These are phyloP conservation scores for Chironomus tepperi DNA, from an alignment of 1,140 invertebrate genomes.

Conservation along the genomic window DNA sequence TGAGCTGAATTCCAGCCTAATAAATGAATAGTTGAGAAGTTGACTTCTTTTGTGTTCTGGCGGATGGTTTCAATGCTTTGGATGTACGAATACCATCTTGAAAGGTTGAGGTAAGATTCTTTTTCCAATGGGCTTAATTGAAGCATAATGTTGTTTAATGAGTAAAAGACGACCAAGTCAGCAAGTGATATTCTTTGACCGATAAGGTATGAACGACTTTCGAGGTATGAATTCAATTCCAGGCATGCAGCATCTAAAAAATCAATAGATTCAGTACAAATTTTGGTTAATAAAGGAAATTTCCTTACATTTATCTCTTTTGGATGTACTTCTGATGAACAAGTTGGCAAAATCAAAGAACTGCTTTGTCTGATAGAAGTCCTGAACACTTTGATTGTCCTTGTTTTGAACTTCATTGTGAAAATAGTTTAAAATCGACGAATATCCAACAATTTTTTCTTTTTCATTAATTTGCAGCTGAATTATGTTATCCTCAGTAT, in stretches of 20 bases:
- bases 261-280: background rate
- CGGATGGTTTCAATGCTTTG: conserved; percentile 50
- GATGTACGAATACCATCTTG: conserved; percentile 57
- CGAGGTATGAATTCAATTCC: conserved; percentile 46
- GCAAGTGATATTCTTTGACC: conserved; percentile 48
- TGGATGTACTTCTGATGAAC: background rate
- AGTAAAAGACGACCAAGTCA: conserved; percentile 49
- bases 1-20: conserved; percentile 40
- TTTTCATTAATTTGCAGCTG: background rate
- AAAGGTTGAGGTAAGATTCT: conserved; percentile 51
- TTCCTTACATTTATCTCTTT: conserved; percentile 11
- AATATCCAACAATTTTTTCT: background rate
- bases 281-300: background rate
- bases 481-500: conserved; percentile 5
- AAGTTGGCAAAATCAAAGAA: conserved; percentile 17
- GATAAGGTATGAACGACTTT: conserved; percentile 46
- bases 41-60: conserved; percentile 46
- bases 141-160: conserved; percentile 47
- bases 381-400: background rate
- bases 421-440: background rate
- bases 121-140: conserved; percentile 48
- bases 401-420: background rate
- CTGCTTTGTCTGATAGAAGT: background rate
- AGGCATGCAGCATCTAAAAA: conserved; percentile 27
- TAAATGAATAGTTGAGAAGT: conserved; percentile 47